Conservation (phyloP, 2,113 vertebrate genomes). For the Macheiramphus alcinus region DNA sequence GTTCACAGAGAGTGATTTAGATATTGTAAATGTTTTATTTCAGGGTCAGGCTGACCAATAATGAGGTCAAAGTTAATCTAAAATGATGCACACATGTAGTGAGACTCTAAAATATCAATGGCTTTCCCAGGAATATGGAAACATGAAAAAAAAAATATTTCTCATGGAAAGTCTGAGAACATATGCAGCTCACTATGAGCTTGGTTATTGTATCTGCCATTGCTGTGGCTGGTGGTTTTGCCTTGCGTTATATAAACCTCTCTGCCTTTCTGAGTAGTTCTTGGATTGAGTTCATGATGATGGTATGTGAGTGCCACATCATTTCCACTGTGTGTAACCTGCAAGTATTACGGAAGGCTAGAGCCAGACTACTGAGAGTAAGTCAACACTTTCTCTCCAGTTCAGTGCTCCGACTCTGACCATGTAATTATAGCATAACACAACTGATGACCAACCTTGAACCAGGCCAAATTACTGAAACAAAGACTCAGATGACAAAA, state of each 20-base stretch:
- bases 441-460: neutral
- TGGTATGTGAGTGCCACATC: neutral
- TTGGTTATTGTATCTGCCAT: neutral
- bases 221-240: neutral
- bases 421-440: neutral
- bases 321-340: neutral
- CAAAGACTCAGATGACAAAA: neutral
- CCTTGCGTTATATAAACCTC: neutral
- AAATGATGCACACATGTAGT: neutral
- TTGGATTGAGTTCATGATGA: neutral
- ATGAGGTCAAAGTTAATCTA: neutral
- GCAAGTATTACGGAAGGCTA: rapidly evolving
- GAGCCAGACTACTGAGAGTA: neutral
- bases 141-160: neutral
- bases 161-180: neutral
- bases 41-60: neutral
- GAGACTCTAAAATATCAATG: neutral
- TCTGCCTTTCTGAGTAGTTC: neutral
- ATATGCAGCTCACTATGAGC: neutral
- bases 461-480: neutral
- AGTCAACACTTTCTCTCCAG: neutral
- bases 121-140: neutral
- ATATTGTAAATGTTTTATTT: neutral
- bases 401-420: neutral
- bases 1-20: neutral